Conservation (phyloP, 2,888 invertebrate species). For the Lymantria dispar region DNA sequence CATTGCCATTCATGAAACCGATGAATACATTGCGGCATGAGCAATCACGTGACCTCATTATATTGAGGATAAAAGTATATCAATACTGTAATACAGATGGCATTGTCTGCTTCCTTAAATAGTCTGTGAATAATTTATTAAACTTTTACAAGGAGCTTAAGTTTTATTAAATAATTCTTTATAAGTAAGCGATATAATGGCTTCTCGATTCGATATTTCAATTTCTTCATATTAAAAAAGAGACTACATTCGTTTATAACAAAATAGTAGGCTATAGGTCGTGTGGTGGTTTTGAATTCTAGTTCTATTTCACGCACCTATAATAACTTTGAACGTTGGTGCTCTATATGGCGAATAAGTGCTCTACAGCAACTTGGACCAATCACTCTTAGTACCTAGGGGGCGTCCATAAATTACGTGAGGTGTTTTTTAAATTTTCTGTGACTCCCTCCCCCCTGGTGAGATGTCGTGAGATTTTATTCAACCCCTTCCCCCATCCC, state of each 20-base stretch:
- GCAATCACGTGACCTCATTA: constrained; percentile 19
- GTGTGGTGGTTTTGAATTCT: not conserved
- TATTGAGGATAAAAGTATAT: constrained; percentile 8
- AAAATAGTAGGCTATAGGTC: not conserved
- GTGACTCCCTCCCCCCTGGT: no score
- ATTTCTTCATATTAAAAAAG: no score
- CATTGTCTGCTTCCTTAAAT: constrained; percentile 1
- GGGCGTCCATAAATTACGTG: no score
- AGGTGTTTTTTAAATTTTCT: no score
- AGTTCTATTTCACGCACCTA: not conserved
- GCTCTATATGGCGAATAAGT: not conserved
- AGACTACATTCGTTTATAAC: no score
- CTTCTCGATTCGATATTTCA: no score
- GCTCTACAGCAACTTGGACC: not conserved
- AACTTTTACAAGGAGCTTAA: constrained; percentile 3
- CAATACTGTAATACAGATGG: not conserved
- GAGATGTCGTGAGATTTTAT: no score
- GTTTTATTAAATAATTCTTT: not conserved
- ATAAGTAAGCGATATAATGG: no score
- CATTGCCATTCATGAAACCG: constrained; percentile 41
- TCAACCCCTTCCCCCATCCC: no score
- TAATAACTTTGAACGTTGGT: constrained; percentile 1
- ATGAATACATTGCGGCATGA: constrained; percentile 16
- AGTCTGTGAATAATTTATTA: not conserved
- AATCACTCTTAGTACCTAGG: no score